Conservation (phyloP, 1,140 invertebrate species). For the Heliconius melpomene region DNA sequence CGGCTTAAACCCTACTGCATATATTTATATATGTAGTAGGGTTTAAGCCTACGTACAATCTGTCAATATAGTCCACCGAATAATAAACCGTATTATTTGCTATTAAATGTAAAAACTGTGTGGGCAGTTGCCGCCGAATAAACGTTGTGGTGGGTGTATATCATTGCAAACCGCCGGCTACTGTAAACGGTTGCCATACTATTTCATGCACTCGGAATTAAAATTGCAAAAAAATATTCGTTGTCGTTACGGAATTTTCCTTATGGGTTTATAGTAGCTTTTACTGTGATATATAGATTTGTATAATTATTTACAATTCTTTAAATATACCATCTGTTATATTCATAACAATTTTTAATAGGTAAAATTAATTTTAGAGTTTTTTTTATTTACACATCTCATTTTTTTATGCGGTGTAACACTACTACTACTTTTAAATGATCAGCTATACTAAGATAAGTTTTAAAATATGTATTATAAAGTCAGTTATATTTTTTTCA, state of each 20-base stretch:
- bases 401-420: too few species aligned
- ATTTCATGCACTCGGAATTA: slow-evolving; percentile 34
- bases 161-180: slow-evolving; percentile 37
- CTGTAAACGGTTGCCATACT: slow-evolving; percentile 32
- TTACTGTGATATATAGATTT: not conserved
- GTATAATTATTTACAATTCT: not conserved
- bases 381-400: too few species aligned
- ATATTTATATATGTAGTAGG: slow-evolving; percentile 18
- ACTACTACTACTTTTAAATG: too few species aligned
- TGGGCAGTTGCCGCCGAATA: slow-evolving; percentile 21
- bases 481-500: too few species aligned
- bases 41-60: slow-evolving; percentile 40
- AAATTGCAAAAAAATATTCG: slow-evolving; percentile 32
- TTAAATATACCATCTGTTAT: too few species aligned
- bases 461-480: too few species aligned
- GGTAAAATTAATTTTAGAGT: too few species aligned
- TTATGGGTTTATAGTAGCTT: not conserved
- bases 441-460: too few species aligned
- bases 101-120: slow-evolving; percentile 44
- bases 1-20: slow-evolving; percentile 51
- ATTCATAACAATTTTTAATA: too few species aligned
- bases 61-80: slow-evolving; percentile 41
- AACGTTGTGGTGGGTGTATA: slow-evolving; percentile 33
- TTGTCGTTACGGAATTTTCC: slow-evolving; percentile 3
- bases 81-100: slow-evolving; percentile 42